phyloP scores from a whole-genome alignment of 2,797 vertebrate genomes.

The Adrianichthys oophorus region DNA sequence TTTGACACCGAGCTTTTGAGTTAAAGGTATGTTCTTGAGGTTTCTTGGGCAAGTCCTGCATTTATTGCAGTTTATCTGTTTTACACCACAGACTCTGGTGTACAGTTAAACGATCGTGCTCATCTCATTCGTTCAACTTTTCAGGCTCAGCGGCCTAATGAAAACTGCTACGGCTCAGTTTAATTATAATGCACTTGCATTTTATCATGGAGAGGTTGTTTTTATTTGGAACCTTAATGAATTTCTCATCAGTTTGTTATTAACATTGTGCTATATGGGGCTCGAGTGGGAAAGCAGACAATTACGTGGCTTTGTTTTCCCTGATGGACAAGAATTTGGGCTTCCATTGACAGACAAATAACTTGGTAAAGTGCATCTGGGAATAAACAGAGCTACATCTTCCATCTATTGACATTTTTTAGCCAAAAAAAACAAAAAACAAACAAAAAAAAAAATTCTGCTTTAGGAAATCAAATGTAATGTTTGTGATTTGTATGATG shows the following conservation, averaged over 20 bases:
- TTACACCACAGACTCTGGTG: constrained; percentile 53
- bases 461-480: constrained; percentile 20
- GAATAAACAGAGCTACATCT: constrained; percentile 42
- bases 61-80: constrained; percentile 47
- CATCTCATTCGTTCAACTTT: constrained; percentile 57
- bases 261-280: constrained; percentile 73
- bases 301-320: constrained; percentile 74
- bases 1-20: constrained; percentile 34
- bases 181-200: constrained; percentile 77
- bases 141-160: constrained; percentile 68
- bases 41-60: constrained; percentile 16
- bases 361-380: constrained; percentile 45
- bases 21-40: constrained; percentile 22
- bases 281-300: constrained; percentile 70
- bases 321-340: constrained; percentile 70
- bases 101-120: constrained; percentile 61
- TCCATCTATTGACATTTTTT: constrained; percentile 19
- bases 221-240: constrained; percentile 80
- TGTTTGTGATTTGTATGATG: constrained; percentile 14
- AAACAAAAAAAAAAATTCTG: too few relatives aligned
- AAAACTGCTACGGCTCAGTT: constrained; percentile 77
- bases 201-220: constrained; percentile 76
- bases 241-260: constrained; percentile 83
- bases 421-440: too few relatives aligned
- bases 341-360: constrained; percentile 57